These are phyloP conservation scores for Noctua comes DNA, from an alignment of 2,888 invertebrate genomes.

Conservation along the genomic window DNA sequence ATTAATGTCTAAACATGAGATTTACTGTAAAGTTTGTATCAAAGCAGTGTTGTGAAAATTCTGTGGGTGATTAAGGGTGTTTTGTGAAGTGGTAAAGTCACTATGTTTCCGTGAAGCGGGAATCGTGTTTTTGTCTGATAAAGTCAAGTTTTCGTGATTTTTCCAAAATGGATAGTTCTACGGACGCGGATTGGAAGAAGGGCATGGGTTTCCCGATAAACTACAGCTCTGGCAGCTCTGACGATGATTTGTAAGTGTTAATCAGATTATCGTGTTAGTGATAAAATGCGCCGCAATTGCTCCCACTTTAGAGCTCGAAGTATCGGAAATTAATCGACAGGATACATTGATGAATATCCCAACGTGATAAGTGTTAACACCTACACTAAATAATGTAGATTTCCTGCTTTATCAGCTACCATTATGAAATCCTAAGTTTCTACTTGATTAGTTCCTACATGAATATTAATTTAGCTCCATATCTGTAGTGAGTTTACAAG, in stretches of 20 bases:
- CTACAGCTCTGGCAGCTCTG: slow-evolving; percentile 86
- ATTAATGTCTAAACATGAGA: slow-evolving; percentile 57
- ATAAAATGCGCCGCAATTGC: slow-evolving; percentile 34
- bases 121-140: slow-evolving; percentile 41
- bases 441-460: slow-evolving; percentile 2
- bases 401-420: not conserved
- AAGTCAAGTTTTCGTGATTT: slow-evolving; percentile 63
- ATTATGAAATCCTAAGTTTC: slow-evolving; percentile 1
- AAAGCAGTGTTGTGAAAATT: slow-evolving; percentile 65
- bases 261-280: slow-evolving; percentile 41
- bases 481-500: slow-evolving; percentile 7
- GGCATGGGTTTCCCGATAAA: slow-evolving; percentile 88
- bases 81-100: slow-evolving; percentile 44
- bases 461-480: slow-evolving; percentile 7
- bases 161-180: slow-evolving; percentile 79
- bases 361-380: slow-evolving; percentile 4
- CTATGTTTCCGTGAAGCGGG: slow-evolving; percentile 59
- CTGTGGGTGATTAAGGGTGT: slow-evolving; percentile 66
- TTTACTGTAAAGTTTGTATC: slow-evolving; percentile 51
- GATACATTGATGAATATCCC: not conserved
- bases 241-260: slow-evolving; percentile 87
- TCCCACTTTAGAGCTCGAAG: not conserved
- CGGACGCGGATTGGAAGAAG: slow-evolving; percentile 87
- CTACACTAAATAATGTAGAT: not conserved
- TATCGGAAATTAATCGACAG: not conserved